Evolutionary conservation across 2,797 vertebrate species (phyloP), one percentile per base, ranked within the genome.

Genomic region (Lacerta bilineata): DNA sequence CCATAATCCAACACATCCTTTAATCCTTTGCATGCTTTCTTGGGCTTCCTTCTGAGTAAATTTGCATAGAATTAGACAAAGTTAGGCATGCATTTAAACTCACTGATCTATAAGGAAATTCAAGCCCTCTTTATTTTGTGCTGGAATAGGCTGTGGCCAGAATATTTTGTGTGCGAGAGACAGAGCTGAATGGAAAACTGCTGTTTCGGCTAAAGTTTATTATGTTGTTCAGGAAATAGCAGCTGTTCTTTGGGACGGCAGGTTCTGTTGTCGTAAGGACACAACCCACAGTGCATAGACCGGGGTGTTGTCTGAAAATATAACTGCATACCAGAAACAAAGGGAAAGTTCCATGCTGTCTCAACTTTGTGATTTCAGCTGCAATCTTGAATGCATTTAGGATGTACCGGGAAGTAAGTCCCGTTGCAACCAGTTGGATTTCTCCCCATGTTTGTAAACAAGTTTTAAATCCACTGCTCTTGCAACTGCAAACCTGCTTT

Each of bases 201-300:
- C 13, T 74, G 20, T 68, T 82, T 80, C 1, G 33, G 23, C 76
- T 75, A 33, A 4, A 33, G 17, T 82, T 82, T 82, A 66, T 75
- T 66, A n/a, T 55, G 18, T 74, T 64, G 55, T 81, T 89, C 78
- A 85, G 88, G 79, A 85, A 76, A 81, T 69, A 69, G 88, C 83
- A 75, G 84, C 83, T 85, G 78, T 66, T 81, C 41, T 80, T 74
- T 41, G 55, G 78, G 59, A 68, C 33, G 75, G 72, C 27, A 82
- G 33, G 13, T 68, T 55, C 29, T 89, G 78, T 82, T 74, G 43
- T 81, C 4, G 15, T 86, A 82, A 82, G 41, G 71, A 66, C 43
- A 27, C 39, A 39, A 41, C 39, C 59, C 41, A 33, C 33, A 17
- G 61, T 55, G 27, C 39, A 41, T 41, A 83, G 71, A 43, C 27